Base-by-base conservation (phyloP, 2,797 vertebrate species). In the Malurus leucopterus region DNA sequence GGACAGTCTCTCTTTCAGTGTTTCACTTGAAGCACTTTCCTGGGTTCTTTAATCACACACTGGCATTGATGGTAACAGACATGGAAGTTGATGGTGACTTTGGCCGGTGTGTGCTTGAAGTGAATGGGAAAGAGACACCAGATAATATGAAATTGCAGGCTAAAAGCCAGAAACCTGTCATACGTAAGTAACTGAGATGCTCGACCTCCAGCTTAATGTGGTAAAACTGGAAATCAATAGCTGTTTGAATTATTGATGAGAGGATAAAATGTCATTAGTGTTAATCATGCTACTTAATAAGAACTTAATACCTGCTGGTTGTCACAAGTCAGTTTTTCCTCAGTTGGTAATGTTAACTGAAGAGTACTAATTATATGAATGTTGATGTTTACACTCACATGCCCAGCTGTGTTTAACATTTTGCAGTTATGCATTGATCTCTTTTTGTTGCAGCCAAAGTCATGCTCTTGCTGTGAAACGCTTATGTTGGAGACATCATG, bases 381-480 rank as follows among this genome's bases (percentile, higher is more conserved):
- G 84, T 80, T 90, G 85, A 82, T 54, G 70, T 95, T 93, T 95
- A 46, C 36, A 46, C 22, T 64, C 30, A 26, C 54, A 68, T 88
- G 72, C 70, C 95, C 90, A 93, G 11, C 94, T 93, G 94, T 88
- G 93, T 82, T 79, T 95, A 94, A 95, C 93, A 90, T 92, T 96
- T 95, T 94, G 54, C 65, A 76, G 77, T 95, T 87, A 89, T 3
- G 4, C 80, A 80, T 94, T 86, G 67, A 59, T 94, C 92, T 93
- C 89, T 94, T 84, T 90, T 65, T 81, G 21, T 97, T 94, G 41
- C 96, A 99, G 99, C 95, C 98, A 98, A 94, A 98, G 98, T 96
- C 99, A 99, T 83, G 97, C 98, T 46, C 96, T 99, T 96, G 96
- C 98, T 70, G 97, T 99, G 92, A 99, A 98, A 96, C 97, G 97